Percentiles rank a stretch among this genome's conserved stretches.
These are phyloP conservation scores for Gasterosteus nipponicus DNA, from an alignment of 2,113 vertebrate species.

Conservation along the genomic window DNA sequence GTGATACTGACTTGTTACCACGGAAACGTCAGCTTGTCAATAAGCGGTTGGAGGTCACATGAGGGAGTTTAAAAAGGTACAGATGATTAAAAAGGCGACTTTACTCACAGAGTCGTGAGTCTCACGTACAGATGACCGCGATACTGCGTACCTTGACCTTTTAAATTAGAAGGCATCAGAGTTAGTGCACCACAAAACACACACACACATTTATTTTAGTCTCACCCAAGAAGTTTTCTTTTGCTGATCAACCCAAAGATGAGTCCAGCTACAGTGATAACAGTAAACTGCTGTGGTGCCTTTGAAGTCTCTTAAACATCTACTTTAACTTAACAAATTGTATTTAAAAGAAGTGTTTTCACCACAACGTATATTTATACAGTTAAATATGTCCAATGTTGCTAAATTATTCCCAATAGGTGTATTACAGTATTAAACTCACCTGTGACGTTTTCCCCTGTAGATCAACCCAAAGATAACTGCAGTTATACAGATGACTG, in stretches of 20 bases:
- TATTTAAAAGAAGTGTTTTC: too few species aligned
- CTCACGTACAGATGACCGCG: neutral
- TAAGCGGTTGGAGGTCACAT: neutral
- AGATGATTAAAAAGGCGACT: neutral
- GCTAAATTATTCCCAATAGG: neutral
- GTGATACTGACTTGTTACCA: neutral
- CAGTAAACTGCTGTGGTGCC: too few species aligned
- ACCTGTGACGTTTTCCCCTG: neutral
- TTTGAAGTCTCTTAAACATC: too few species aligned
- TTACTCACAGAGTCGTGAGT: neutral
- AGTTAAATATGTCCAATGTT: neutral
- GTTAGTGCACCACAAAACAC: neutral
- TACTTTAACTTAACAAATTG: too few species aligned
- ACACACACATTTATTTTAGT: neutral
- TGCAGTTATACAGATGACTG: neutral
- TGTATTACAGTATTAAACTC: too few species aligned
- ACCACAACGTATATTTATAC: too few species aligned
- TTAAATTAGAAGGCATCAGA: conserved; percentile 1
- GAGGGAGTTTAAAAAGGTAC: neutral
- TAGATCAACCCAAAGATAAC: neutral
- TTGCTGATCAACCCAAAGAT: neutral
- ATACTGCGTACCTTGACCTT: neutral
- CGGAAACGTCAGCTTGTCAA: neutral
- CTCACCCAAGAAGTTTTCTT: neutral
- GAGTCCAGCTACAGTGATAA: neutral